These are phyloP conservation scores for Triplophysa tibetana DNA, from an alignment of 2,113 vertebrate genomes.

Conservation along the genomic window DNA sequence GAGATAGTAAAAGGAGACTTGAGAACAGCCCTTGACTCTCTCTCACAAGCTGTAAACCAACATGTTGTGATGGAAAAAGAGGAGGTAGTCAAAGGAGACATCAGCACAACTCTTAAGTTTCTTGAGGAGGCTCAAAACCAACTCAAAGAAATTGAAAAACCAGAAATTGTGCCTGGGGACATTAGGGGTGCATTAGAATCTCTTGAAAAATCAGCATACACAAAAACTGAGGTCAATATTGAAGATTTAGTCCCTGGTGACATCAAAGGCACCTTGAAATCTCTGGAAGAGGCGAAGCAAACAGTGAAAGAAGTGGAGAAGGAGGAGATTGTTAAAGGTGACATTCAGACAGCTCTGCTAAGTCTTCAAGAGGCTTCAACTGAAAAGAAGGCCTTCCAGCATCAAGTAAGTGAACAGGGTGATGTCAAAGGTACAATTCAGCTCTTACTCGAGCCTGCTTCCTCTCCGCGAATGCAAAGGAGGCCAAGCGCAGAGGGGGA, in stretches of 20 bases:
- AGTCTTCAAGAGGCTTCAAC: slow-evolving; percentile 69
- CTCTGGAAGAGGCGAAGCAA: slow-evolving; percentile 79
- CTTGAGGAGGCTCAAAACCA: slow-evolving; percentile 79
- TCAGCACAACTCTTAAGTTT: slow-evolving; percentile 76
- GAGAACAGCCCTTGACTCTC: slow-evolving; percentile 79
- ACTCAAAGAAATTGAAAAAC: slow-evolving; percentile 77
- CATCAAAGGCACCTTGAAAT: slow-evolving; percentile 80
- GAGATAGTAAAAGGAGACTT: slow-evolving; percentile 84
- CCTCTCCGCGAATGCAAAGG: slow-evolving; percentile 65
- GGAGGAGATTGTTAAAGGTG: slow-evolving; percentile 71
- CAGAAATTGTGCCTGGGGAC: slow-evolving; percentile 77
- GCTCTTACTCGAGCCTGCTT: slow-evolving; percentile 70
- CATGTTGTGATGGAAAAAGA: slow-evolving; percentile 78
- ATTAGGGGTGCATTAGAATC: slow-evolving; percentile 81
- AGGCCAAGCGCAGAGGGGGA: slow-evolving; percentile 66
- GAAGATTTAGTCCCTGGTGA: slow-evolving; percentile 81
- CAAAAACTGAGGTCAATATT: slow-evolving; percentile 74
- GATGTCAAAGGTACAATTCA: slow-evolving; percentile 75
- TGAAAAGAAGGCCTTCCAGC: slow-evolving; percentile 71
- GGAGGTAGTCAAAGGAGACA: slow-evolving; percentile 81
- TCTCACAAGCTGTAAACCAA: slow-evolving; percentile 81
- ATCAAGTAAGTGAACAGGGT: slow-evolving; percentile 71
- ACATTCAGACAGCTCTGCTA: slow-evolving; percentile 69
- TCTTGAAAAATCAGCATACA: slow-evolving; percentile 79
- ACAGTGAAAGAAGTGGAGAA: slow-evolving; percentile 77